Evolutionary conservation across 30 jellyfish, hydroid and myxozoan species (phyloP).

Genomic region (Rhopilema esculentum): DNA sequence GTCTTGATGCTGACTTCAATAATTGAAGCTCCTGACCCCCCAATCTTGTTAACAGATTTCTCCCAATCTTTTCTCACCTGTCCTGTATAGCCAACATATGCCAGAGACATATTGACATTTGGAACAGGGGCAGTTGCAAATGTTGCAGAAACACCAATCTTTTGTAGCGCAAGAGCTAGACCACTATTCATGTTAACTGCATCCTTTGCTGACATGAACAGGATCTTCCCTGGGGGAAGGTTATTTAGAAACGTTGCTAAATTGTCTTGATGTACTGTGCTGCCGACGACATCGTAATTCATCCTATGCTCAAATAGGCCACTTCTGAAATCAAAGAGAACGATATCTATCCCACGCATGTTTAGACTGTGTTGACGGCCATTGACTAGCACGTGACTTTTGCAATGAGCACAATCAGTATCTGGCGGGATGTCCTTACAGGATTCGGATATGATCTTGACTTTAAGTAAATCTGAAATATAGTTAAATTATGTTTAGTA

Average conservation of each 20-base stretch:
- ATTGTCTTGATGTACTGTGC: background rate
- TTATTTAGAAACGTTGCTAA: constrained; percentile 15
- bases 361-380: background rate
- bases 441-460: constrained; percentile 13
- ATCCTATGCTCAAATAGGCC: background rate
- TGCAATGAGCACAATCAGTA: background rate
- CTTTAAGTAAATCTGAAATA: constrained; percentile 19
- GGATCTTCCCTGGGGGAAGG: constrained; percentile 9
- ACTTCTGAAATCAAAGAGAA: constrained; percentile 1
- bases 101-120: background rate
- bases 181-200: constrained; percentile 14
- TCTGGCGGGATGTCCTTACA: constrained; percentile 13
- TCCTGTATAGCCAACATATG: constrained; percentile 6
- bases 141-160: constrained; percentile 38
- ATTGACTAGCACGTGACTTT: background rate
- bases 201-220: constrained; percentile 27
- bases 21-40: constrained; percentile 4
- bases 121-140: background rate
- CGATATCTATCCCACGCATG: background rate
- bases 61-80: constrained; percentile 21
- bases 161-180: constrained; percentile 18
- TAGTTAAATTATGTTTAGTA: too few species aligned
- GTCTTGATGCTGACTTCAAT: background rate
- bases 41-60: background rate
- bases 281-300: background rate